Base-by-base conservation (phyloP, 35 echinoderm and acorn worm genomes). In the Apostichopus parvimensis region DNA sequence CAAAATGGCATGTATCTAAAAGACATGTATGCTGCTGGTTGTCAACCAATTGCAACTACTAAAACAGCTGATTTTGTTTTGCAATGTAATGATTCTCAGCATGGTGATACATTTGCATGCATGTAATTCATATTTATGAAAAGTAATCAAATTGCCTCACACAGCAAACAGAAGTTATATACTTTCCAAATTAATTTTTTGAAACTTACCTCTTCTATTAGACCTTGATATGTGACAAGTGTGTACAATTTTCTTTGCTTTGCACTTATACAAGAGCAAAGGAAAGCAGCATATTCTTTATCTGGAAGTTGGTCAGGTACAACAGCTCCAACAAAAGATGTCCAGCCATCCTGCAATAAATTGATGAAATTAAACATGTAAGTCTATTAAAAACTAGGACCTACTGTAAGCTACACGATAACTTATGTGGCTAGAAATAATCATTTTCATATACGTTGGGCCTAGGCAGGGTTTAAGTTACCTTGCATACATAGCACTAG, bases 321-420 rank as follows among this genome's bases (percentile, higher is more conserved):
- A 34, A 96, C 58, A 78, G 91, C 92, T 18, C 93, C 70, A 52
- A 99, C 80, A 85, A 93, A 94, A 79, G 94, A 85, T 55, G 94
- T 99, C 97, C 97, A 99, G 20, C 65, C 88, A 72, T 99, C 97
- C 97, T 98, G 77, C 56, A 75, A 20, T 75, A 75, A 22, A 75
- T 18, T 18, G n/a, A 75, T 11, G 58, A 61, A 2, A 45, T 45
- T 45, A 45, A 45, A 45, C 34, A 45, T 45, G 34, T 45, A 45
- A 45, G 34, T 45, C 34, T 45, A n/a, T n/a, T n/a, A n/a, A 45
- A 45, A 45, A 45, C 1, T 45, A 45, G 34, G 34, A 45, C 34
- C 34, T 45, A 45, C 2, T 45, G 34, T 45, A 45, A 45, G 3
- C 34, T 45, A 45, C 34, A 45, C 34, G 34, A 45, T 45, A 45